These are phyloP conservation scores for Galago senegalensis DNA, from an alignment of 2,797 vertebrate genomes.

Conservation along the genomic window DNA sequence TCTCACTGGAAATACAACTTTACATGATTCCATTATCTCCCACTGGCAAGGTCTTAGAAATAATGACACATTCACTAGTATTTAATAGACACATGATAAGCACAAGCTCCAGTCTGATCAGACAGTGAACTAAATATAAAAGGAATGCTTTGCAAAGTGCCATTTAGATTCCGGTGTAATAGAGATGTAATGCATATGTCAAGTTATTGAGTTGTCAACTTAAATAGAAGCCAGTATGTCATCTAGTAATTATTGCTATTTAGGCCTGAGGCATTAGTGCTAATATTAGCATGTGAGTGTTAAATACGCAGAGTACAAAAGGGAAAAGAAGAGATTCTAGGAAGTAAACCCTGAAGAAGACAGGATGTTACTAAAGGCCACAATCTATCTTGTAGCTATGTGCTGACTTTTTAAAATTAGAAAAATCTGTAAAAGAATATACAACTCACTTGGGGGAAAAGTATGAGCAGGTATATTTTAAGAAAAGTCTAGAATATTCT, in stretches of 20 bases:
- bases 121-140: conserved; percentile 89
- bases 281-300: conserved; percentile 90
- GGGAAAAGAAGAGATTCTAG: conserved; percentile 81
- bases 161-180: conserved; percentile 85
- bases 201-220: conserved; percentile 88
- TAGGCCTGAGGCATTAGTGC: conserved; percentile 76
- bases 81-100: conserved; percentile 67
- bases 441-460: background rate
- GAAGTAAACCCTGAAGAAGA: conserved; percentile 75
- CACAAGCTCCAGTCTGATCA: conserved; percentile 66
- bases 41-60: conserved; percentile 65
- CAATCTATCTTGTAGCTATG: conserved; percentile 8
- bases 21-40: conserved; percentile 67
- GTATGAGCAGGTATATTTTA: background rate
- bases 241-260: conserved; percentile 83
- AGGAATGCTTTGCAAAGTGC: conserved; percentile 84
- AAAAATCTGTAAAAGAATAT: background rate
- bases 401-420: background rate
- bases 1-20: conserved; percentile 72
- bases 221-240: conserved; percentile 87
- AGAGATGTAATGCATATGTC: conserved; percentile 86
- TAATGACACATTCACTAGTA: conserved; percentile 76
- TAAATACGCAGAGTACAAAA: conserved; percentile 85
- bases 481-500: background rate
- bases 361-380: conserved; percentile 34